phyloP scores from a whole-genome alignment of 2,888 invertebrate species.

The Apamea epomidion region DNA sequence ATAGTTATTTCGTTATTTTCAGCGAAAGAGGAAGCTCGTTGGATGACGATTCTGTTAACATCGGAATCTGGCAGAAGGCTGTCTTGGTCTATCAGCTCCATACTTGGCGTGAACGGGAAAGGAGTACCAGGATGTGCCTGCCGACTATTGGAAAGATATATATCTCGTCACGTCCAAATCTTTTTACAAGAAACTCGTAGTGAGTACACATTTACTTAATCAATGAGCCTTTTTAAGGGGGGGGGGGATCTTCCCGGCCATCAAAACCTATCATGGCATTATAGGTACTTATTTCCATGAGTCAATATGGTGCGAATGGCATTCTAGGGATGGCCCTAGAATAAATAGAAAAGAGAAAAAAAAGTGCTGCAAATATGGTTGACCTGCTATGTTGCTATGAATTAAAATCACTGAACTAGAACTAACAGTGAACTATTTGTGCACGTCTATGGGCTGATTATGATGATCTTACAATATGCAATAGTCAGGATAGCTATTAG shows the following conservation, averaged over 20 bases:
- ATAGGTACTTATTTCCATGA: not conserved
- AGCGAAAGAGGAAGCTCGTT: slow-evolving; percentile 56
- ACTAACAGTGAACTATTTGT: not conserved
- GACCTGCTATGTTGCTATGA: not conserved
- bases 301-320: not conserved
- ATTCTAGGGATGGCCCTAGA: not conserved
- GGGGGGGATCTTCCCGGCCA: not conserved
- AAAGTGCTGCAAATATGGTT: not conserved
- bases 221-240: not conserved
- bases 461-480: not conserved
- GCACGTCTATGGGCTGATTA: not conserved
- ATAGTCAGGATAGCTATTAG: not conserved
- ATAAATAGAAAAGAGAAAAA: no score
- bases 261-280: not conserved
- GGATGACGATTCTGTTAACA: slow-evolving; percentile 64
- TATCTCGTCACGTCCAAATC: slow-evolving; percentile 58
- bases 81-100: slow-evolving; percentile 72
- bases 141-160: slow-evolving; percentile 75
- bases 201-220: slow-evolving; percentile 32
- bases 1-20: slow-evolving; percentile 1
- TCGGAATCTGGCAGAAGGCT: slow-evolving; percentile 61
- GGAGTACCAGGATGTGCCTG: slow-evolving; percentile 79
- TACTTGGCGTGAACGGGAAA: slow-evolving; percentile 64
- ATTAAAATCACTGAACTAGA: not conserved
- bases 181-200: slow-evolving; percentile 49